A percentile compares a stretch with the other conserved stretches of the same genome.
Evolutionary conservation across 2,797 vertebrate species (phyloP).

Genomic region (Xiphorhynchus erythropygius): DNA sequence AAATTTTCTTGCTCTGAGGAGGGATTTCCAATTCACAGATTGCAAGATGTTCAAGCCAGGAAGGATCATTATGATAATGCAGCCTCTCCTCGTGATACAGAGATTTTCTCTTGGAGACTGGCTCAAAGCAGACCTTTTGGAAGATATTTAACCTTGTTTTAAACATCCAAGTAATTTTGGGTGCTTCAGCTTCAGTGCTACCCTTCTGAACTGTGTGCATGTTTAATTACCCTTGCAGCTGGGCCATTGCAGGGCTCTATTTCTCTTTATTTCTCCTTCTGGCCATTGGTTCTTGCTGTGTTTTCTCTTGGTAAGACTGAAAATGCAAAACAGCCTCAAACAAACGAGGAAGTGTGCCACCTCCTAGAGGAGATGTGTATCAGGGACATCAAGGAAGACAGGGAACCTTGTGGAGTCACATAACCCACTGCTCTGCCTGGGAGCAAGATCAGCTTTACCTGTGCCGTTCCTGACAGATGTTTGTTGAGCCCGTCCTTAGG

Average conservation of each 20-base stretch:
- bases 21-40: not conserved
- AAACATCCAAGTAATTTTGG: not conserved
- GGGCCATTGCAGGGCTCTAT: not conserved
- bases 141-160: not conserved
- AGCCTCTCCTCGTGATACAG: not conserved
- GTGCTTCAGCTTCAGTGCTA: not conserved
- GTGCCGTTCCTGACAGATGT: not conserved
- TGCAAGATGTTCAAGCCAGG: not conserved
- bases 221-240: conserved; percentile 1
- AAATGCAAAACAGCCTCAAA: not conserved
- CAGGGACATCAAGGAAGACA: not conserved
- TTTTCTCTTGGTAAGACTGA: not conserved
- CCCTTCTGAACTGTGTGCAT: not conserved
- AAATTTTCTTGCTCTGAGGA: not conserved
- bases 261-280: not conserved
- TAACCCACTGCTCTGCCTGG: not conserved
- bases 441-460: not conserved
- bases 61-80: not conserved
- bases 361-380: not conserved
- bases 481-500: not conserved
- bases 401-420: not conserved
- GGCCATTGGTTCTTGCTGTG: not conserved
- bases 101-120: not conserved
- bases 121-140: not conserved
- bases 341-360: not conserved